phyloP scores from a whole-genome alignment of 2,113 vertebrate species.

The Cyanistes caeruleus region DNA sequence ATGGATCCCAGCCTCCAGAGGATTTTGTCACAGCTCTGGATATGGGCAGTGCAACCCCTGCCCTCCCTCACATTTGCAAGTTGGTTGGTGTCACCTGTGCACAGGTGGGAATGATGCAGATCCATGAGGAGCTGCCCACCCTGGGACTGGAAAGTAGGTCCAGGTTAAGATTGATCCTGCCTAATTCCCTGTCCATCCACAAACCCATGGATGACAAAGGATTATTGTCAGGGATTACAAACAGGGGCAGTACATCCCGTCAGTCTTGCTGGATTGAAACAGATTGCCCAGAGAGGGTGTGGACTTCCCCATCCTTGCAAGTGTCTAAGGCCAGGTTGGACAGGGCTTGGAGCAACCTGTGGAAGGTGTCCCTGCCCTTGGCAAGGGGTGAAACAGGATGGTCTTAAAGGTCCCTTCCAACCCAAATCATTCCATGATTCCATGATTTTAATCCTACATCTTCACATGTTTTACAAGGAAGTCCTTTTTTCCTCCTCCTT shows the following conservation, averaged over 20 bases:
- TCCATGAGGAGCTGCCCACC: neutral
- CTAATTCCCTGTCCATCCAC: neutral
- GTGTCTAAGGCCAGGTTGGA: neutral
- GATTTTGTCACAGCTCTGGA: neutral
- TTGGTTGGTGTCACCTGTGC: neutral
- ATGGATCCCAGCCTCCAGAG: neutral
- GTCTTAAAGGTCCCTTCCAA: neutral
- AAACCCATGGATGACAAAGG: neutral
- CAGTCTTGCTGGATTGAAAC: neutral
- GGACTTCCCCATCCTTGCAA: neutral
- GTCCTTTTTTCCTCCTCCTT: no score
- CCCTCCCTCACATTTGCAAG: rapidly evolving
- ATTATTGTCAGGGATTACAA: neutral
- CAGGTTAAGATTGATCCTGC: neutral
- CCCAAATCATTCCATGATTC: neutral
- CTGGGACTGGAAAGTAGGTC: rapidly evolving
- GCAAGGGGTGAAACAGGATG: neutral
- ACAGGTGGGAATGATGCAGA: neutral
- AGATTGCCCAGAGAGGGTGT: rapidly evolving
- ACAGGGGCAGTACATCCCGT: rapidly evolving
- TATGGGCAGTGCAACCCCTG: rapidly evolving
- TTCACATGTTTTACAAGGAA: rapidly evolving
- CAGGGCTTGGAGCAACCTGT: neutral
- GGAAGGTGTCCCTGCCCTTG: neutral
- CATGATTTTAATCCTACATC: neutral